Evolutionary conservation across 2,888 invertebrate species (phyloP), one percentile per base, ranked within the genome.

Genomic region (Kryphioiulus occultus): DNA sequence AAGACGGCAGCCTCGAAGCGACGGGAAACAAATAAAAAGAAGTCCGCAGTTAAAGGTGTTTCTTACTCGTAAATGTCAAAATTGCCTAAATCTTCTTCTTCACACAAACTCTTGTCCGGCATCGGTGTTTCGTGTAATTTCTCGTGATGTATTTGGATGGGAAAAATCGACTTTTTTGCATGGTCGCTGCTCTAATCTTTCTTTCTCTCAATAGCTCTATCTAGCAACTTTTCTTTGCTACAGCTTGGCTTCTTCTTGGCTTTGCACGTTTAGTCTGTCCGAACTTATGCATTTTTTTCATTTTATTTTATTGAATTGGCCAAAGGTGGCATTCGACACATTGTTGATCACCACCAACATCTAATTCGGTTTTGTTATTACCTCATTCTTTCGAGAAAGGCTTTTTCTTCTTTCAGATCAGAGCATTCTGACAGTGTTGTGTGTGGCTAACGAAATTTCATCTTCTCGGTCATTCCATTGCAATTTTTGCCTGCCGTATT

Each of bases 21-120:
- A n/a, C 26, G 0, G 26, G 26, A 68, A 68, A 68, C 68, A 26
- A 68, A 68, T 26, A 68, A 26, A 68, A 68, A 68, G 84, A 84
- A 35, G 42, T 19, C 84, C 9, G n/a, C 35, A 84, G 42, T 22
- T 35, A 84, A 84, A 84, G 84, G 84, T 84, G 84, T 84, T 84
- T 35, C 39, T 84, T 42, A 17, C 84, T 35, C 35, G 22, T 84
- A 84, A 32, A 84, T 84, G 22, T 84, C 35, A 42, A 84, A 84
- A 42, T 84, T 26, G 68, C 26, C 26, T 22, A 17, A 59, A 22
- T 59, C 59, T 59, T 59, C 0, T 22, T 22, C 59, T 17, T 59
- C 59, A n/a, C 9, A 10, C 22, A 9, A 59, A 59, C 59, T 59
- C 19, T 59, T 10, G 22, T 1, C 39, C 12, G 12, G 68, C 26